phyloP scores from a whole-genome alignment of 2,888 invertebrate species.

The Perithous albicinctus region DNA sequence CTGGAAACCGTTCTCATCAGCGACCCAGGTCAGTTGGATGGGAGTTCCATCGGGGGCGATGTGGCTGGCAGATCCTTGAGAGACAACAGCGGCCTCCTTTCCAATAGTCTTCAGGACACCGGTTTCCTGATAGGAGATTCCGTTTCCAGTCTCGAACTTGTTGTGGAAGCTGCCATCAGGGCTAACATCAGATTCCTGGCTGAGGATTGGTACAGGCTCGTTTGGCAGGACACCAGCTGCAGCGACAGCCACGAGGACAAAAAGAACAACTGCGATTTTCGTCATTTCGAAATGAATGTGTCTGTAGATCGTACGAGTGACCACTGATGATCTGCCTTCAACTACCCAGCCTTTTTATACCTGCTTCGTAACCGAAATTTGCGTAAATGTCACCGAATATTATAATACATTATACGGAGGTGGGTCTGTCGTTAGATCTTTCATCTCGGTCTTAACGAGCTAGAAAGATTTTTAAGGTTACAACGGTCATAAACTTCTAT shows the following conservation, averaged over 20 bases:
- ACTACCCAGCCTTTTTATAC: constrained; percentile 59
- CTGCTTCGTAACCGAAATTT: not conserved
- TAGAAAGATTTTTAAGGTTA: not conserved
- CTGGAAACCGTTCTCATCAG: constrained; percentile 67
- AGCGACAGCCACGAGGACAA: constrained; percentile 62
- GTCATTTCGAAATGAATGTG: constrained; percentile 48
- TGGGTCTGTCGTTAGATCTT: not conserved
- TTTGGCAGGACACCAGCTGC: constrained; percentile 33
- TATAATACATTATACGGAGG: no score
- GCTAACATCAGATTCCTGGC: constrained; percentile 57
- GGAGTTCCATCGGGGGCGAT: constrained; percentile 67
- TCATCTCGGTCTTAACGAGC: not conserved
- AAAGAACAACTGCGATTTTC: constrained; percentile 34
- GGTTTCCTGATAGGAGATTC: constrained; percentile 63
- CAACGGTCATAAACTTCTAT: not conserved
- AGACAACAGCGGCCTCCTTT: constrained; percentile 41
- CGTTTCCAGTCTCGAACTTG: constrained; percentile 69
- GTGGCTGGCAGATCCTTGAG: constrained; percentile 56
- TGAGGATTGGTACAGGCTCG: constrained; percentile 57
- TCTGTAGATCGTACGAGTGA: constrained; percentile 44
- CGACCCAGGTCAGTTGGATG: constrained; percentile 64
- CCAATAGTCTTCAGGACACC: constrained; percentile 60
- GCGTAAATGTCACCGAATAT: not conserved
- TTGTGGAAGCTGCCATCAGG: constrained; percentile 65
- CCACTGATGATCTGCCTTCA: constrained; percentile 54